Percentiles rank a stretch among this genome's conserved stretches.
phyloP scores from a whole-genome alignment of 1,140 invertebrate species.

The Ooceraea biroi region DNA sequence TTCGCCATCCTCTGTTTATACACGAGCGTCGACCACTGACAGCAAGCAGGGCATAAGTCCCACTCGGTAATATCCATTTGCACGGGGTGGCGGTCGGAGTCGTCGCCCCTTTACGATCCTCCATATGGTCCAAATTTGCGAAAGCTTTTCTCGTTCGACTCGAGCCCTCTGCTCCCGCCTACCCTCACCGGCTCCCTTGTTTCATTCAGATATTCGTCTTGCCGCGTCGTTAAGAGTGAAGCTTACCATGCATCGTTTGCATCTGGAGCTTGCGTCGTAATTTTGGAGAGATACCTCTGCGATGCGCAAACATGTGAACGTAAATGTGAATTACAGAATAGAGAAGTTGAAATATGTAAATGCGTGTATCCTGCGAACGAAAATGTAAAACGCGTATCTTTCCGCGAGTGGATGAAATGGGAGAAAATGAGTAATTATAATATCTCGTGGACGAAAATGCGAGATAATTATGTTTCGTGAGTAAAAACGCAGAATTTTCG shows the following conservation, averaged over 20 bases:
- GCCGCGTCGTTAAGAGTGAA: not conserved
- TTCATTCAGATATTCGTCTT: constrained; percentile 28
- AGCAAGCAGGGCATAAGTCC: constrained; percentile 62
- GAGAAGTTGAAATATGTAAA: constrained; percentile 43
- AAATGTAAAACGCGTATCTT: constrained; percentile 29
- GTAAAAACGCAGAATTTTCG: constrained; percentile 24
- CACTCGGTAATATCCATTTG: constrained; percentile 70
- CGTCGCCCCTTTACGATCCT: constrained; percentile 58
- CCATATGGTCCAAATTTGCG: constrained; percentile 59
- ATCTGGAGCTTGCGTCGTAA: not conserved
- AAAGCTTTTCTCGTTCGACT: constrained; percentile 31
- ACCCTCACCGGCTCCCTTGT: constrained; percentile 2
- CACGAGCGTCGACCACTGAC: constrained; percentile 55
- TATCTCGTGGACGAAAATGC: constrained; percentile 33
- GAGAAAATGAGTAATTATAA: constrained; percentile 22
- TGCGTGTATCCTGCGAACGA: constrained; percentile 9
- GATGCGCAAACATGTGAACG: not conserved
- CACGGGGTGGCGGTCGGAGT: constrained; percentile 42
- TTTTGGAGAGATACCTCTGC: constrained; percentile 21
- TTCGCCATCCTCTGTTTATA: constrained; percentile 57
- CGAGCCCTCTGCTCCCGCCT: not conserved
- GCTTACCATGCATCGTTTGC: constrained; percentile 15
- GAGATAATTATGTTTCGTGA: constrained; percentile 43
- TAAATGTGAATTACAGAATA: constrained; percentile 27
- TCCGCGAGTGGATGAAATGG: constrained; percentile 38